Conservation (phyloP, 2,888 invertebrate genomes). For the Lasioglossum oenotherae region DNA sequence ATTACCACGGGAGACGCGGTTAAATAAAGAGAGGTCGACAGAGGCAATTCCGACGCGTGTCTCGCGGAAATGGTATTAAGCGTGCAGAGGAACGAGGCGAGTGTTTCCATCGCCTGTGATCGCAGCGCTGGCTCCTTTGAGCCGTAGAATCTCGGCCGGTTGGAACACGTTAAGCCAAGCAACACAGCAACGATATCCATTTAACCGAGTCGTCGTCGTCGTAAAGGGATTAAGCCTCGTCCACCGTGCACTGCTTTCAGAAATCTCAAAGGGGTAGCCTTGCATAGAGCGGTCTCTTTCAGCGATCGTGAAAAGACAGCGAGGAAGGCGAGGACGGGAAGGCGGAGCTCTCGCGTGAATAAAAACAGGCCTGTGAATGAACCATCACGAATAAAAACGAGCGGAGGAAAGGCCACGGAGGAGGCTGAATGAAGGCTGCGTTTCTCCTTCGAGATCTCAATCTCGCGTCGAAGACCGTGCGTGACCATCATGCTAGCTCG, state of each 20-base stretch:
- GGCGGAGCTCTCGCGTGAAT: slow-evolving; percentile 37
- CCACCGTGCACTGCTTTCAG: slow-evolving; percentile 10
- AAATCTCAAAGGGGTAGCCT: slow-evolving; percentile 4
- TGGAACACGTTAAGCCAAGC: background rate
- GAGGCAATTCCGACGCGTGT: background rate
- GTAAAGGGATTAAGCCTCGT: background rate
- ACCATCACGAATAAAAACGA: slow-evolving; percentile 34
- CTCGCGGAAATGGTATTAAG: background rate
- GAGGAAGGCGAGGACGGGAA: background rate
- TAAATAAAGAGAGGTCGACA: background rate
- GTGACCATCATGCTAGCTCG: slow-evolving; percentile 58
- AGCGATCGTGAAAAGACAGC: slow-evolving; percentile 29
- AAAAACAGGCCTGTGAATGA: slow-evolving; percentile 51
- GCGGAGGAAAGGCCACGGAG: slow-evolving; percentile 19
- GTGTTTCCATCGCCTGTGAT: background rate
- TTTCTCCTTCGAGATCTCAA: slow-evolving; percentile 55
- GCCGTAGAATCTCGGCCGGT: background rate
- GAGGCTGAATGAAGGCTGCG: slow-evolving; percentile 59
- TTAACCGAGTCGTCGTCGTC: slow-evolving; percentile 1
- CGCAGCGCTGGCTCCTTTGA: background rate
- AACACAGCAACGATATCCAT: background rate
- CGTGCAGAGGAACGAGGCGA: background rate
- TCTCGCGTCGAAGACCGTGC: slow-evolving; percentile 57
- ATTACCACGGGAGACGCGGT: background rate
- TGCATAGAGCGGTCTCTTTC: slow-evolving; percentile 17